phyloP scores from a whole-genome alignment of 2,797 vertebrate species.

The Pseudochromis fuscus region DNA sequence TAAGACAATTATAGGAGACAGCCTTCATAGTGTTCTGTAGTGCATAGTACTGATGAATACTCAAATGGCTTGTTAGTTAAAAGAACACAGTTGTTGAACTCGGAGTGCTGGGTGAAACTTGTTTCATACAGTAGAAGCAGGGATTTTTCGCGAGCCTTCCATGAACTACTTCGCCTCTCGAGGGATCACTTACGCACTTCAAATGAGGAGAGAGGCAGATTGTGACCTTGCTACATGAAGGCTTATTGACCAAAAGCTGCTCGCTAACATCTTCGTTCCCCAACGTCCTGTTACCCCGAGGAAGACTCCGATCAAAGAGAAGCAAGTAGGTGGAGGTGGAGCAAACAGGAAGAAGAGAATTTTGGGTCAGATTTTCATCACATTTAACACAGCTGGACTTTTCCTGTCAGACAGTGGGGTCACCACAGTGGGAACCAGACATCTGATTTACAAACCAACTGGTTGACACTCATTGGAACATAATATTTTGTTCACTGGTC shows the following conservation, averaged over 20 bases:
- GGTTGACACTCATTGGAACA: slow-evolving; percentile 70
- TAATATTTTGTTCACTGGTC: slow-evolving; percentile 85
- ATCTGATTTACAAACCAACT: slow-evolving; percentile 78
- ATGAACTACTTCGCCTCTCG: slow-evolving; percentile 71
- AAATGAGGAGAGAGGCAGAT: slow-evolving; percentile 78
- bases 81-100: slow-evolving; percentile 64
- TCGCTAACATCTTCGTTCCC: slow-evolving; percentile 72
- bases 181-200: slow-evolving; percentile 83
- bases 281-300: slow-evolving; percentile 68
- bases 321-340: slow-evolving; percentile 1
- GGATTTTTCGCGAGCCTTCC: slow-evolving; percentile 46
- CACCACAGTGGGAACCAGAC: slow-evolving; percentile 37
- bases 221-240: slow-evolving; percentile 77
- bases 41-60: slow-evolving; percentile 73
- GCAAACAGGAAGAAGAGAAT: background rate
- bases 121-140: slow-evolving; percentile 60
- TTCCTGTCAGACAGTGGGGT: slow-evolving; percentile 47
- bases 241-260: slow-evolving; percentile 81
- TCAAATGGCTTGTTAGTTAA: slow-evolving; percentile 77
- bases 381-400: slow-evolving; percentile 53
- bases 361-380: slow-evolving; percentile 31
- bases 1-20: slow-evolving; percentile 71
- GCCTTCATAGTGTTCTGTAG: slow-evolving; percentile 63
- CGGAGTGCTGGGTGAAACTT: slow-evolving; percentile 58
- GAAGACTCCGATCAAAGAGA: slow-evolving; percentile 57